These are phyloP conservation scores for Crepidodera aurea DNA, from an alignment of 2,888 invertebrate species.

Conservation along the genomic window DNA sequence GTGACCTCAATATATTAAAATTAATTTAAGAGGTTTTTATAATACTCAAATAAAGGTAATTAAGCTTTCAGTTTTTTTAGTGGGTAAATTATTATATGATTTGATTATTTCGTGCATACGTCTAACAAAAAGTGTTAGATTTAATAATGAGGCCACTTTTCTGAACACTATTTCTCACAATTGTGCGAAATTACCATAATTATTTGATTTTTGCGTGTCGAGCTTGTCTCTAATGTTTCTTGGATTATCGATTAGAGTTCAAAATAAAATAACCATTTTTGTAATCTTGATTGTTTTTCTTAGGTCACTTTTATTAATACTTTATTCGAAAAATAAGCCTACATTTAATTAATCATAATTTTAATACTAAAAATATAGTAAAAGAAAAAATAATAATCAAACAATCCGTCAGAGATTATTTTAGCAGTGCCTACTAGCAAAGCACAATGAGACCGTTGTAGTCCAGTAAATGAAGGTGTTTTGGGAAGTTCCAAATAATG, in stretches of 20 bases:
- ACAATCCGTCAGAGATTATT: no score
- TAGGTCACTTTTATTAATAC: background rate
- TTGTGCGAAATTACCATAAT: conserved; percentile 12
- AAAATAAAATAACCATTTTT: background rate
- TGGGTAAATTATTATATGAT: background rate
- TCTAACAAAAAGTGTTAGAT: background rate
- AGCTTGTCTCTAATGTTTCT: conserved; percentile 14
- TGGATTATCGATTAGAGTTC: conserved; percentile 3
- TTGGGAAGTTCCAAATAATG: no score
- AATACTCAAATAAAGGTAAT: no score
- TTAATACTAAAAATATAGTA: no score
- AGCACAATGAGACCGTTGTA: no score
- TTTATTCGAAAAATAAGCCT: background rate
- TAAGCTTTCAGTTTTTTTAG: no score
- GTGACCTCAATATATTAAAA: no score
- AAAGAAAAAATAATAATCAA: no score
- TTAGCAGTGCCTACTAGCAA: no score
- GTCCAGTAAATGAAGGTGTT: no score
- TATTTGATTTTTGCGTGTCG: conserved; percentile 26
- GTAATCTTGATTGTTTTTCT: background rate
- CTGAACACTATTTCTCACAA: conserved; percentile 5
- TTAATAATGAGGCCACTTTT: background rate
- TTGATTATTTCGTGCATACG: background rate
- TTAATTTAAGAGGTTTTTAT: no score
- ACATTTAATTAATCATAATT: background rate